phyloP scores from a whole-genome alignment of 2,113 vertebrate genomes.

The Mirounga angustirostris region DNA sequence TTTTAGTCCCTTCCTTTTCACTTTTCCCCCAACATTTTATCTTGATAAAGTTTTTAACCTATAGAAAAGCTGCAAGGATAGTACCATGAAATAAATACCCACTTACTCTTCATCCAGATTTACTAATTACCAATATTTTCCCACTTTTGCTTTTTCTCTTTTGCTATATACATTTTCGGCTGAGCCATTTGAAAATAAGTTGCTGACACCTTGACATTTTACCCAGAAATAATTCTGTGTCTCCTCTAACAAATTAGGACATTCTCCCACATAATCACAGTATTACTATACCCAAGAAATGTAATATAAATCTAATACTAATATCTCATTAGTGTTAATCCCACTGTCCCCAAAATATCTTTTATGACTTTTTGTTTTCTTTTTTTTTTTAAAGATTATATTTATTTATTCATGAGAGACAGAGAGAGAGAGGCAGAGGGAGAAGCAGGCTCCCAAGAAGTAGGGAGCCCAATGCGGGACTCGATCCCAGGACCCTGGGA shows the following conservation, averaged over 20 bases:
- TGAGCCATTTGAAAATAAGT: slow-evolving; percentile 32
- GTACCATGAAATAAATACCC: not conserved
- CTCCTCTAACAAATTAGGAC: not conserved
- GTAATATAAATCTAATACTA: not conserved
- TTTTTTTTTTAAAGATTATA: too few relatives aligned
- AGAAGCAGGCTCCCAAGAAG: too few relatives aligned
- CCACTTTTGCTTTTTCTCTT: not conserved
- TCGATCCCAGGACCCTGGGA: too few relatives aligned
- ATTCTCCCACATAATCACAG: not conserved
- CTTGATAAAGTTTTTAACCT: slow-evolving; percentile 16
- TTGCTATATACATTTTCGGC: not conserved
- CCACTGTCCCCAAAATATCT: not conserved
- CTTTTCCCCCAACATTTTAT: not conserved
- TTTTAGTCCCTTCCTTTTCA: not conserved
- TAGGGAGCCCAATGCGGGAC: too few relatives aligned
- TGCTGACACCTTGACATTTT: not conserved
- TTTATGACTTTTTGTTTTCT: slow-evolving; percentile 32
- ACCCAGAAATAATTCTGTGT: not conserved
- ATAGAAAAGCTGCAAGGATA: not conserved
- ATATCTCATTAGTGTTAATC: not conserved
- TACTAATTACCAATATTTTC: slow-evolving; percentile 22
- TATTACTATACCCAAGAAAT: not conserved
- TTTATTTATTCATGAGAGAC: too few relatives aligned
- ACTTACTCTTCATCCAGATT: not conserved
- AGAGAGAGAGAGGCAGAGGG: too few relatives aligned